Conservation (phyloP, 2,113 vertebrate genomes). For the Myxocyprinus asiaticus region DNA sequence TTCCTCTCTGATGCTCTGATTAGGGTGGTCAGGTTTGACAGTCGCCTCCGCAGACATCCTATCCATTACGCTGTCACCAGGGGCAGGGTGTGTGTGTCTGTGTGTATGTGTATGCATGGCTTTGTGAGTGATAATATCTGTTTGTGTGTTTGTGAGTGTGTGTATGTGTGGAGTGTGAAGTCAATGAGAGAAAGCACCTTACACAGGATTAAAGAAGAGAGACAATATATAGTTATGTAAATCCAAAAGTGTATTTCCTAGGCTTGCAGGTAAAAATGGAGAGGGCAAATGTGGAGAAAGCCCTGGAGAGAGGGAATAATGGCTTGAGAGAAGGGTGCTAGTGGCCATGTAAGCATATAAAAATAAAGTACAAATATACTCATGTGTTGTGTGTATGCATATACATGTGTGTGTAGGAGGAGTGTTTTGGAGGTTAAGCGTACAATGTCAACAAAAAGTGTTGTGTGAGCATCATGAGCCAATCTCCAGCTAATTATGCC, state of each 20-base stretch:
- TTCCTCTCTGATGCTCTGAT: conserved; percentile 82
- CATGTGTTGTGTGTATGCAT: neutral
- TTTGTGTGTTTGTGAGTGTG: neutral
- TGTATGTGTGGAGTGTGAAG: conserved; percentile 35
- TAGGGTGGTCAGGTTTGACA: conserved; percentile 72
- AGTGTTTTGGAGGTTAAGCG: conserved; percentile 18
- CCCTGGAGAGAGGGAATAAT: too few relatives aligned
- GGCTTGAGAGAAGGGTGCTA: neutral
- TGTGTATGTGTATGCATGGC: conserved; percentile 28
- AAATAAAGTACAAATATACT: neutral
- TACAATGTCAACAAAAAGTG: conserved; percentile 52
- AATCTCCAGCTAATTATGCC: conserved; percentile 57
- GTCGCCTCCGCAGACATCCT: conserved; percentile 80
- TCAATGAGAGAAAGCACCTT: conserved; percentile 9
- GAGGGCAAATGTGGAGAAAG: too few relatives aligned
- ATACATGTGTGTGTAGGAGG: conserved; percentile 22
- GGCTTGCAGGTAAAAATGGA: neutral
- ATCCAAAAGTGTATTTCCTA: conserved; percentile 47
- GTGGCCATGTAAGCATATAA: neutral
- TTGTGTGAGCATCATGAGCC: conserved; percentile 47
- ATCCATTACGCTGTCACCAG: conserved; percentile 76
- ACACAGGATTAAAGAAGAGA: conserved; percentile 56
- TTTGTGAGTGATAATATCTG: conserved; percentile 35
- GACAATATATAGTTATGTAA: conserved; percentile 56
- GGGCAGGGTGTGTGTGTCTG: conserved; percentile 56